Evolutionary conservation across 2,113 vertebrate species (phyloP), one percentile per base, ranked within the genome.

Genomic region (Parotia lawesii): DNA sequence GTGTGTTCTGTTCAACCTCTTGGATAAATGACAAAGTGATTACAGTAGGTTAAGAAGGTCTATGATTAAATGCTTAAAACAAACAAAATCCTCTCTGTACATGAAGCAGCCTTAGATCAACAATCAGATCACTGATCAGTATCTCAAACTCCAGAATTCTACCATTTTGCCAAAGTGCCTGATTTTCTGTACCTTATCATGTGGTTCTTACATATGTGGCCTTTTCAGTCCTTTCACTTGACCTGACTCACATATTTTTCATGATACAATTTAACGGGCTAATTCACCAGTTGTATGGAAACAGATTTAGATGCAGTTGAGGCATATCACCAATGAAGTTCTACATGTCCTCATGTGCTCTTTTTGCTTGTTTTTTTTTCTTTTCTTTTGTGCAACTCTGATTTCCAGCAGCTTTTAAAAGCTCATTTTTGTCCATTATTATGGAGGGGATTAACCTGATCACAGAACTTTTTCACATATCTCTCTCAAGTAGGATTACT

Each of bases 171-270:
- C 28, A 15, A 70, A 74, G 37, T 48, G 19, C 8, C 10, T 40
- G 13, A 61, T 50, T 53, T 71, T 89, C 65, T 70, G 21, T 73
- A 84, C 17, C 11, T 61, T 47, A 74, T 44, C 10, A 48, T 0
- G 0, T 48, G 6, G 15, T 62, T 81, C 33, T 60, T 19, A 57
- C 1, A 0, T 7, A 28, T 35, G 9, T 8, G 38, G 69, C 29
- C 20, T 87, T 89, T 74, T 62, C 35, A 38, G 22, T 66, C 35
- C 23, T 87, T 84, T 87, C 14, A 24, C 14, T 73, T 89, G 23
- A 54, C 11, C 16, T 29, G 21, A 66, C 24, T 73, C 15, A 47
- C 4, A 27, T n/a, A 69, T 40, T 80, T 81, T 87, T 35, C 33
- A 24, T 75, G 42, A 48, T 8, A 60, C 8, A 42, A 9, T 47